Percentiles rank a stretch among this genome's conserved stretches.
Evolutionary conservation across 53 echinoderm and acorn worm genomes (phyloP).

Genomic region (Holothuria leucospilota): DNA sequence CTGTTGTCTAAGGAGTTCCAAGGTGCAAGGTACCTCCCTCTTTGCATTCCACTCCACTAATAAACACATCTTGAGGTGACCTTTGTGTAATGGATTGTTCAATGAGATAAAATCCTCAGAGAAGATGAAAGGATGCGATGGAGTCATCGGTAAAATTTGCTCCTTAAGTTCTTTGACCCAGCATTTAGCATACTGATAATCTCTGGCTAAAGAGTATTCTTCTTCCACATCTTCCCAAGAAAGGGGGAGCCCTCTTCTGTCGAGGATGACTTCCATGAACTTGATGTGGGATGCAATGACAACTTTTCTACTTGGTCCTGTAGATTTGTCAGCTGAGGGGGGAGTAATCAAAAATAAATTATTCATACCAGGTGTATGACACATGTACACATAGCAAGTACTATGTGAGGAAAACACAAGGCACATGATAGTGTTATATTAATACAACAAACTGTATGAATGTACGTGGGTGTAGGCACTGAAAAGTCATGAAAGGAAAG

Average conservation of each 20-base stretch:
- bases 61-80: conserved; percentile 11
- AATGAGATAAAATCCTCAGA: conserved; percentile 22
- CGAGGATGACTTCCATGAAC: background rate
- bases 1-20: background rate
- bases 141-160: background rate
- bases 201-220: background rate
- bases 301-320: too few species aligned
- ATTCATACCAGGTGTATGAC: too few species aligned
- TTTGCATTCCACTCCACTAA: background rate
- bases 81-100: conserved; percentile 1
- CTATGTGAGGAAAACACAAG: too few species aligned
- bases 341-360: too few species aligned
- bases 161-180: background rate
- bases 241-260: background rate
- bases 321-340: too few species aligned
- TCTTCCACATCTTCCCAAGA: conserved; percentile 2
- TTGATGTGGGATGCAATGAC: too few species aligned
- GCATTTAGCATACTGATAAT: background rate
- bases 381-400: too few species aligned
- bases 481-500: too few species aligned
- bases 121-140: background rate
- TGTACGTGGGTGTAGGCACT: too few species aligned
- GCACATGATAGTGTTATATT: too few species aligned
- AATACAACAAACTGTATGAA: too few species aligned
- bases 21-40: background rate